A percentile compares a stretch with the other conserved stretches of the same genome.
These are phyloP conservation scores for Hippocampus zosterae DNA, from an alignment of 2,113 vertebrate genomes.

Conservation along the genomic window DNA sequence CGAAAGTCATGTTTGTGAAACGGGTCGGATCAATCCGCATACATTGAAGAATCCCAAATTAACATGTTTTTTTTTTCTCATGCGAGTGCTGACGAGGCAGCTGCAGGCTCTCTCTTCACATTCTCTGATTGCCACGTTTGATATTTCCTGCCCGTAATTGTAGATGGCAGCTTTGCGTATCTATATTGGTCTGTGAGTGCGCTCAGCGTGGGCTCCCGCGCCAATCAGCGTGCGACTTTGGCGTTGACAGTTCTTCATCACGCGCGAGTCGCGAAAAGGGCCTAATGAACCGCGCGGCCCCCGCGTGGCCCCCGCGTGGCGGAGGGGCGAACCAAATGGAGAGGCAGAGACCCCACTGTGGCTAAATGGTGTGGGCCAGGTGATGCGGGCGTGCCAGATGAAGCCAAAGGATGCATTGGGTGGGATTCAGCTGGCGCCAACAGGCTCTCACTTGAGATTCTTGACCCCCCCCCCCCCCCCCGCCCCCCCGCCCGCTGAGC, in stretches of 20 bases:
- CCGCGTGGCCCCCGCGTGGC: constrained; percentile 31
- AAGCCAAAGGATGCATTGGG: constrained; percentile 30
- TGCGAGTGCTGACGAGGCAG: constrained; percentile 34
- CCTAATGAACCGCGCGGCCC: constrained; percentile 50
- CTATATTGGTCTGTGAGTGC: constrained; percentile 49
- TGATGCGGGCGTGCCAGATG: constrained; percentile 51
- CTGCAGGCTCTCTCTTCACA: constrained; percentile 45
- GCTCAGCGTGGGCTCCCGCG: constrained; percentile 45
- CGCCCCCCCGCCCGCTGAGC: not conserved
- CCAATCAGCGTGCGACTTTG: constrained; percentile 54
- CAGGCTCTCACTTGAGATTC: constrained; percentile 54
- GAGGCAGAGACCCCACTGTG: constrained; percentile 53
- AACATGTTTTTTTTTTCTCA: constrained; percentile 29
- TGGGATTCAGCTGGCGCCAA: constrained; percentile 55
- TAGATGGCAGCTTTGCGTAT: constrained; percentile 43
- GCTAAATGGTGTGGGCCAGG: constrained; percentile 49
- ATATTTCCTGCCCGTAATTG: constrained; percentile 56
- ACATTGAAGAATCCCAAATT: constrained; percentile 6
- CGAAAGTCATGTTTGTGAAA: constrained; percentile 6
- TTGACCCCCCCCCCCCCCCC: constrained; percentile 5
- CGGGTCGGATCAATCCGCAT: constrained; percentile 6
- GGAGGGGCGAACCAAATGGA: constrained; percentile 28
- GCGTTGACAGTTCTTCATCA: constrained; percentile 45
- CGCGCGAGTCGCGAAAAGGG: constrained; percentile 51
- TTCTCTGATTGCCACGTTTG: constrained; percentile 57